These are phyloP conservation scores for Ricordea florida DNA, from an alignment of 92 coral and sea anemone species.

Conservation along the genomic window DNA sequence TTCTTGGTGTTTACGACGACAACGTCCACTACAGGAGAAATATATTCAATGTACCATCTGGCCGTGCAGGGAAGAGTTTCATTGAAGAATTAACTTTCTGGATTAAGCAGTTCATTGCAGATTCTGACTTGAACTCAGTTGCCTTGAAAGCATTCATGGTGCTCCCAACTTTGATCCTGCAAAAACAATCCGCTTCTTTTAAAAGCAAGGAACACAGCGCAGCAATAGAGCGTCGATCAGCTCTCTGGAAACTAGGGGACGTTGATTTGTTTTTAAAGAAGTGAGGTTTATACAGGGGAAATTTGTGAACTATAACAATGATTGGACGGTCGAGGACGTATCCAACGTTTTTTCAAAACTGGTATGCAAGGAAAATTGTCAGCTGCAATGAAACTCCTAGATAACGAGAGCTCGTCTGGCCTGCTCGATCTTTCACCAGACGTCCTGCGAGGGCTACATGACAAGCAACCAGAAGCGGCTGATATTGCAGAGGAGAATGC, in stretches of 20 bases:
- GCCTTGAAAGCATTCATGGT: slow-evolving; percentile 42
- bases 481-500: slow-evolving; percentile 33
- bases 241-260: not conserved
- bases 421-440: slow-evolving; percentile 9
- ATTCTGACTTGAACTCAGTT: slow-evolving; percentile 12
- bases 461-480: slow-evolving; percentile 28
- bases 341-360: slow-evolving; percentile 31
- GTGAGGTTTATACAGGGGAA: slow-evolving; percentile 34
- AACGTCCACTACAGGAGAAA: slow-evolving; percentile 40
- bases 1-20: slow-evolving; percentile 33
- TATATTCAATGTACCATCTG: slow-evolving; percentile 56
- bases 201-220: not conserved
- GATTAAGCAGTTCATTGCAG: slow-evolving; percentile 35
- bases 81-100: slow-evolving; percentile 44
- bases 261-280: slow-evolving; percentile 22
- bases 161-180: not conserved
- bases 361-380: slow-evolving; percentile 37
- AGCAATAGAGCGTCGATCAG: not conserved
- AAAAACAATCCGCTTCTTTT: not conserved
- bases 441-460: slow-evolving; percentile 13
- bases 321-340: slow-evolving; percentile 30
- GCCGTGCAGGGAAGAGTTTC: slow-evolving; percentile 37
- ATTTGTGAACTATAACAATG: slow-evolving; percentile 20
- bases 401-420: slow-evolving; percentile 37
- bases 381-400: slow-evolving; percentile 34